Conservation (phyloP, 2,797 vertebrate species). For the Simalia tracyae region DNA sequence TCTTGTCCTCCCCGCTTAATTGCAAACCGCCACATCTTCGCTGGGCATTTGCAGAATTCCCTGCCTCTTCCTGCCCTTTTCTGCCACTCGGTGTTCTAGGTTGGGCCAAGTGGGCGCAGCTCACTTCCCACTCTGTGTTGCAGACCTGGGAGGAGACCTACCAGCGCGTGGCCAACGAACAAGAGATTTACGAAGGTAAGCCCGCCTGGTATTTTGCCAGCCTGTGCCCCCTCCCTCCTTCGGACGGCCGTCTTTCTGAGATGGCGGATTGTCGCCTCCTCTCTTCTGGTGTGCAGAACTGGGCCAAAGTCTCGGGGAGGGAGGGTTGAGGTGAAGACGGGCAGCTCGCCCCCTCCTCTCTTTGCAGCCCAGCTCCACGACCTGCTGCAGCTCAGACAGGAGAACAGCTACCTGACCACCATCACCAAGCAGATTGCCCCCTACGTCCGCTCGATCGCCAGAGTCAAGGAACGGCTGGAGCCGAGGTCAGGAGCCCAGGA, state of each 20-base stretch:
- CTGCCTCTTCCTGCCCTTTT: not conserved
- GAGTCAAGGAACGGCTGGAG: slow-evolving; percentile 91
- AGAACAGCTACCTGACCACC: slow-evolving; percentile 87
- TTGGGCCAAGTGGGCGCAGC: not conserved
- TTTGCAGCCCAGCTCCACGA: slow-evolving; percentile 88
- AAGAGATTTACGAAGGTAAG: slow-evolving; percentile 94
- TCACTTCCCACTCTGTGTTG: slow-evolving; percentile 18
- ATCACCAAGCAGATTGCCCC: slow-evolving; percentile 90
- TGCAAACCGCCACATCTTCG: not conserved
- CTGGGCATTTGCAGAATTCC: not conserved
- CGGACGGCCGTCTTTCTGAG: too few species aligned
- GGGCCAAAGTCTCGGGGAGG: too few species aligned
- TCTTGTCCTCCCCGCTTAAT: too few species aligned
- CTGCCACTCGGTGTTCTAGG: too few species aligned
- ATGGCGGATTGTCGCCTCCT: too few species aligned
- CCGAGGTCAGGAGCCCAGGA: slow-evolving; percentile 79
- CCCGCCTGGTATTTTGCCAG: not conserved
- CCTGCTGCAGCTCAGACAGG: slow-evolving; percentile 89
- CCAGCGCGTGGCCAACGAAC: slow-evolving; percentile 87
- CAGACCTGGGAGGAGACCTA: slow-evolving; percentile 93
- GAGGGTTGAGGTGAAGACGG: not conserved
- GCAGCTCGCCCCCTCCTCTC: not conserved
- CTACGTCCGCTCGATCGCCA: slow-evolving; percentile 90
- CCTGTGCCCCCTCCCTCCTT: not conserved
- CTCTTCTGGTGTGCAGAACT: not conserved